These are phyloP conservation scores for Phrynosoma blainvillii DNA, from an alignment of 2,113 vertebrate genomes.

Conservation along the genomic window DNA sequence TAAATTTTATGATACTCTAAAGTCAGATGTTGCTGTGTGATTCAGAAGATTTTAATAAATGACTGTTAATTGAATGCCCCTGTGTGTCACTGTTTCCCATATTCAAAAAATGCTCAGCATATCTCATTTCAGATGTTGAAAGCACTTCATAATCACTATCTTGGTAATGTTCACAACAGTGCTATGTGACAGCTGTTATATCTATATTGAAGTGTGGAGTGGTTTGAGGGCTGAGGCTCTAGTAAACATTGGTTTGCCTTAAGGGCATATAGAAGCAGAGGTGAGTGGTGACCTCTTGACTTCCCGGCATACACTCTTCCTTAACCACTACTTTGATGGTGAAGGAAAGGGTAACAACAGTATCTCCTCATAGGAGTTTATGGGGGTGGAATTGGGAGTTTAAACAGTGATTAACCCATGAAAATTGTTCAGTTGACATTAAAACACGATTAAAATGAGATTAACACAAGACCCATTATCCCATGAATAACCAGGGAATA, in stretches of 20 bases:
- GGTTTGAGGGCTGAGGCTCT: neutral
- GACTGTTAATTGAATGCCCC: too few relatives aligned
- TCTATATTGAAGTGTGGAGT: neutral
- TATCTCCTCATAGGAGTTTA: neutral
- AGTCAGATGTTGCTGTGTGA: too few relatives aligned
- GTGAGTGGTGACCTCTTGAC: accelerated
- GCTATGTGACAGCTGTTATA: neutral
- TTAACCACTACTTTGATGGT: neutral
- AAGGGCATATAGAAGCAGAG: neutral
- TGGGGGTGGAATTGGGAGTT: too few relatives aligned
- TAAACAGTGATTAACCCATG: too few relatives aligned
- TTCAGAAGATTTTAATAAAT: too few relatives aligned
- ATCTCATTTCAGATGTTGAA: neutral
- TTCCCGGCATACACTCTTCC: neutral
- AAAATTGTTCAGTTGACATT: too few relatives aligned
- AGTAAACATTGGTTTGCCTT: neutral
- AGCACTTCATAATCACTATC: neutral
- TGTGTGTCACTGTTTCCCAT: too few relatives aligned
- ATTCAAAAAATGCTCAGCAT: too few relatives aligned
- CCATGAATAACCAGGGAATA: too few relatives aligned
- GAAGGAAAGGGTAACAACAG: conserved; percentile 2
- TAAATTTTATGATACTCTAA: too few relatives aligned
- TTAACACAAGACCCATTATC: too few relatives aligned
- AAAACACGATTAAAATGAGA: too few relatives aligned
- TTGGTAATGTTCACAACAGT: neutral